Conservation (phyloP, 92 coral and sea anemone genomes). For the Paragorgia papillata region DNA sequence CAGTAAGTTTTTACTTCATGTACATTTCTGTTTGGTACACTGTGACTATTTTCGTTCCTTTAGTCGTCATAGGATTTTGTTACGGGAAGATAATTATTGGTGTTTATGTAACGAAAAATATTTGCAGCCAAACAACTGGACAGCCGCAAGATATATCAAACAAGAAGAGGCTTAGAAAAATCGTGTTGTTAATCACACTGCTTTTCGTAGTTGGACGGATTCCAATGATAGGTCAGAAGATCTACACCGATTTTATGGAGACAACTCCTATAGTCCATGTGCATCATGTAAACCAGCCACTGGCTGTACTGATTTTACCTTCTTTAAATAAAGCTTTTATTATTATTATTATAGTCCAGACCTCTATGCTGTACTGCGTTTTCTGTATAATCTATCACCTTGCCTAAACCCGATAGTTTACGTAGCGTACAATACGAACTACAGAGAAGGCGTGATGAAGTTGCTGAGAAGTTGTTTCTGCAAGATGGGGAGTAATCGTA, state of each 20-base stretch:
- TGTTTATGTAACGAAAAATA: neutral
- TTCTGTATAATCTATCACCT: neutral
- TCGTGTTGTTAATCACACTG: neutral
- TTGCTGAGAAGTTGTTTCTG: neutral
- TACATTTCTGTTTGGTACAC: neutral
- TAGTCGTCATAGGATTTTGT: neutral
- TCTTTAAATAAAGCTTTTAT: too few species aligned
- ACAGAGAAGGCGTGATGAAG: neutral
- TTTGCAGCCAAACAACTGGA: constrained; percentile 14
- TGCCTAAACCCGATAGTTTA: neutral
- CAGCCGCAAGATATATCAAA: neutral
- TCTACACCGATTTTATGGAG: too few species aligned
- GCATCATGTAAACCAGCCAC: neutral
- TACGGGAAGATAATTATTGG: constrained; percentile 14
- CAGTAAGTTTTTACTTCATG: neutral
- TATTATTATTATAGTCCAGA: too few species aligned
- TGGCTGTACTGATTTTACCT: neutral
- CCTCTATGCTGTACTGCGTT: neutral
- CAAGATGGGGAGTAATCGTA: too few species aligned
- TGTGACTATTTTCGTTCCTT: neutral
- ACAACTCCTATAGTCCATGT: neutral
- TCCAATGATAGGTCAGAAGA: too few species aligned
- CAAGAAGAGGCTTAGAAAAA: neutral
- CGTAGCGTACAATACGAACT: neutral
- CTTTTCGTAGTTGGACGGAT: too few species aligned